Evolutionary conservation across 2,797 vertebrate genomes (phyloP), one percentile per base, ranked within the genome.

Genomic region (Telmatherina bonti): DNA sequence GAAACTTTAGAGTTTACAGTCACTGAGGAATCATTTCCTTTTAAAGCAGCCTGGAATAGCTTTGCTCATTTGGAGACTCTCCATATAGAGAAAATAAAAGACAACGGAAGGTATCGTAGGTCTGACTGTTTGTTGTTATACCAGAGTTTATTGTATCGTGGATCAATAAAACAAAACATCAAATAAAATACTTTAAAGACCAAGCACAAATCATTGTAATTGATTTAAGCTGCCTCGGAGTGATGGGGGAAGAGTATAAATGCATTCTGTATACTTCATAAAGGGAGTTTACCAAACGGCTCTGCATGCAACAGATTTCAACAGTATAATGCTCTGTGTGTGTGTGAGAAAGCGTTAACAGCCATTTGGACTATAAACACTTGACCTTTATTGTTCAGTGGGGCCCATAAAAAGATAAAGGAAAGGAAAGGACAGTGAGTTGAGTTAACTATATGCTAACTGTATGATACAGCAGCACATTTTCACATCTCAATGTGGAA

Each of bases 331-430:
- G 33, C 33, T 67, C 41, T 33, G 76, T 33, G 11, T 38, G 73
- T 67, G 70, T 63, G 75, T n/a, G n/a, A 30, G 29, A 64, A 54
- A 58, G 67, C 58, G 83, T 88, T 85, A 85, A 86, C 76, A 74
- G 76, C 65, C 69, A 74, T 78, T 63, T 81, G 80, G 71, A 74
- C 78, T 43, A 72, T 88, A 85, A 90, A 88, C 88, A 83, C 83
- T 83, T 3, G 0, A 30, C 68, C 54, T 74, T 85, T 84, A 84
- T 85, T 81, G 59, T 72, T 73, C 52, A 77, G 65, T 31, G 54
- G 60, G 67, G 53, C 54, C 66, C 7, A 54, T 65, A 58, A 70
- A 68, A 81, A 62, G 53, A 74, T 3, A 36, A 36, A 12, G 2
- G 31, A 38, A 69, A 76, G 65, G 60, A 74, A 68, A 51, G 41